phyloP scores from a whole-genome alignment of 1,140 invertebrate species.

The Drosophila pseudoananassae region DNA sequence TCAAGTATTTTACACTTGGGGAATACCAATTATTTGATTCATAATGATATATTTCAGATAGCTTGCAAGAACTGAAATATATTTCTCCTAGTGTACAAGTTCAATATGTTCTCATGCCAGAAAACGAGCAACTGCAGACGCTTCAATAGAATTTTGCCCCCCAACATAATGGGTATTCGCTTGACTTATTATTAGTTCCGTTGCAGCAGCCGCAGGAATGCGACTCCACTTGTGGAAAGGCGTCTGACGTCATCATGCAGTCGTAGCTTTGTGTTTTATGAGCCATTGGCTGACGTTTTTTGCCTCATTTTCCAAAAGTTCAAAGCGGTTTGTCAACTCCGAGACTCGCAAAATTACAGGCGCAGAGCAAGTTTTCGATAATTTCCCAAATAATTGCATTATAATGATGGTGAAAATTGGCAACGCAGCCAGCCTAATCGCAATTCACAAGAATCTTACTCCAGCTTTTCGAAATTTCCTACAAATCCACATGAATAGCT shows the following conservation, averaged over 20 bases:
- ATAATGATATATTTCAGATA: too few relatives aligned
- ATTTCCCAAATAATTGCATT: slow-evolving; percentile 31
- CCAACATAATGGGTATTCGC: slow-evolving; percentile 28
- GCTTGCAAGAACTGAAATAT: background rate
- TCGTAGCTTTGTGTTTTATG: slow-evolving; percentile 51
- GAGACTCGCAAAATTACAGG: background rate
- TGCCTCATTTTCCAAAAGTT: slow-evolving; percentile 22
- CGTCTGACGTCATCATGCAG: slow-evolving; percentile 37
- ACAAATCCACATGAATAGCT: slow-evolving; percentile 36
- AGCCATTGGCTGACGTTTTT: slow-evolving; percentile 27
- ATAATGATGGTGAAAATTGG: slow-evolving; percentile 19
- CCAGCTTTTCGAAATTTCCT: slow-evolving; percentile 29
- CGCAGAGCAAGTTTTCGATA: slow-evolving; percentile 20
- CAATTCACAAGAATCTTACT: slow-evolving; percentile 14
- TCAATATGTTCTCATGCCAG: slow-evolving; percentile 6
- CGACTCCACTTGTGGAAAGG: slow-evolving; percentile 13
- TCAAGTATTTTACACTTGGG: slow-evolving; percentile 1
- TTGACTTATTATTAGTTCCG: slow-evolving; percentile 43
- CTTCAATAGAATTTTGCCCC: slow-evolving; percentile 42
- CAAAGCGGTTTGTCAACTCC: slow-evolving; percentile 42
- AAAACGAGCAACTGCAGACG: slow-evolving; percentile 21
- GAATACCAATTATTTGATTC: too few relatives aligned
- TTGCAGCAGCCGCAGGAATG: slow-evolving; percentile 31
- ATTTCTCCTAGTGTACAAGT: slow-evolving; percentile 1
- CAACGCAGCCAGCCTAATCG: slow-evolving; percentile 14